Percentiles rank a stretch among this genome's conserved stretches.
phyloP scores from a whole-genome alignment of 2,797 vertebrate genomes.

The Oreochromis mossambicus region DNA sequence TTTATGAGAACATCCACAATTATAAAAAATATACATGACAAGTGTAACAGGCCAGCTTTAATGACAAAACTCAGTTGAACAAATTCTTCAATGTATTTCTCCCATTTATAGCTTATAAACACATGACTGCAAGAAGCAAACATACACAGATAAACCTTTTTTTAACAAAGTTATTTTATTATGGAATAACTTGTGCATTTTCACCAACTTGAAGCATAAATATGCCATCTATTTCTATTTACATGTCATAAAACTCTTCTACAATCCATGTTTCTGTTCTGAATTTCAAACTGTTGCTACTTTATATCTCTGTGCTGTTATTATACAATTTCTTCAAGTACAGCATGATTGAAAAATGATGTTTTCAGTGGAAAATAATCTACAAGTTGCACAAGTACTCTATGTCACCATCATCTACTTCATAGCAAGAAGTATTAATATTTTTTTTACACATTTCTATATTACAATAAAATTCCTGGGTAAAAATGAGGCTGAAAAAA shows the following conservation, averaged over 20 bases:
- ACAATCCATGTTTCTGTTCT: constrained; percentile 12
- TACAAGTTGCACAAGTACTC: constrained; percentile 49
- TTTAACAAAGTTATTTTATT: constrained; percentile 76
- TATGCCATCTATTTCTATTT: constrained; percentile 72
- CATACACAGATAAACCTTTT: background rate
- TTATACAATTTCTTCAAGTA: constrained; percentile 40
- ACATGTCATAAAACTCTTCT: constrained; percentile 53
- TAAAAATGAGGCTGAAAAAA: constrained; percentile 9
- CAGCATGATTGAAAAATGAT: constrained; percentile 27
- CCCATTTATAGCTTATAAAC: background rate
- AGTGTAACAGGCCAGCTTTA: background rate
- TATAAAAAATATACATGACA: background rate
- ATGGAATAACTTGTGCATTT: constrained; percentile 59
- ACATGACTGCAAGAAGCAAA: background rate
- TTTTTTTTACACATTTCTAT: constrained; percentile 69
- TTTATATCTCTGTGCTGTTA: constrained; percentile 39
- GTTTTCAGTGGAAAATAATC: constrained; percentile 37
- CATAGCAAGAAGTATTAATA: constrained; percentile 60
- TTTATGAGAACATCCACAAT: background rate
- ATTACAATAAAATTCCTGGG: constrained; percentile 55
- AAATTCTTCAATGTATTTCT: background rate
- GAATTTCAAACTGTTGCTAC: constrained; percentile 5
- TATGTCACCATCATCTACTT: constrained; percentile 48
- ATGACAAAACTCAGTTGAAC: background rate
- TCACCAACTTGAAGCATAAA: constrained; percentile 68